A percentile compares a stretch with the other conserved stretches of the same genome.
Evolutionary conservation across 2,888 invertebrate species (phyloP).

Genomic region (Therioaphis trifolii): DNA sequence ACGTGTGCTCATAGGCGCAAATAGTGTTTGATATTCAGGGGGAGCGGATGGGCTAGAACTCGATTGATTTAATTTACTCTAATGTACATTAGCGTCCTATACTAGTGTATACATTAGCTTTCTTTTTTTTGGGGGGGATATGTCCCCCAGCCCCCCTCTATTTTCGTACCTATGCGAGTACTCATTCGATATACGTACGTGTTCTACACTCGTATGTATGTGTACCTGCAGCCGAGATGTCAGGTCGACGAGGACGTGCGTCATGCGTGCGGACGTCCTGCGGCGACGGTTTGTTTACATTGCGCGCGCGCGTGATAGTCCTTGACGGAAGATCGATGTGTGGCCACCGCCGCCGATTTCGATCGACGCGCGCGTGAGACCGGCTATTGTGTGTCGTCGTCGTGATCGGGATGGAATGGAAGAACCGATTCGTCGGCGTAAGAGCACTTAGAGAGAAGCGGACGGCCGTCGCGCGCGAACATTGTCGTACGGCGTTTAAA

Average conservation of each 20-base stretch:
- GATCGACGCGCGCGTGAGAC: background rate
- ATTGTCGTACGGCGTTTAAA: background rate
- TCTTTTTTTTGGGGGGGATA: no score
- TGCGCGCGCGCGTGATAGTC: background rate
- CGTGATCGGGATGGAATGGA: background rate
- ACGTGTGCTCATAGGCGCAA: background rate
- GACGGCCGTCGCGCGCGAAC: background rate
- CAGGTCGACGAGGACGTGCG: background rate
- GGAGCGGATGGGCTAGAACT: no score
- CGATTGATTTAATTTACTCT: no score
- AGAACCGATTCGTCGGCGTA: background rate
- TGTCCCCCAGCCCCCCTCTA: no score
- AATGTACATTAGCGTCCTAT: no score
- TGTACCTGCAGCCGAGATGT: background rate
- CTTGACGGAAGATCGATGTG: conserved; percentile 25
- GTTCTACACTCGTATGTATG: no score
- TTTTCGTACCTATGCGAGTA: no score
- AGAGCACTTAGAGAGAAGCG: background rate
- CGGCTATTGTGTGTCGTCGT: background rate
- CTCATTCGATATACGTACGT: no score
- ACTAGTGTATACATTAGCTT: no score
- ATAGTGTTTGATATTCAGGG: no score
- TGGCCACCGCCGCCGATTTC: background rate
- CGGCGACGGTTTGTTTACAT: conserved; percentile 50
- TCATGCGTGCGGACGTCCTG: conserved; percentile 13